A percentile compares a stretch with the other conserved stretches of the same genome.
Conservation (phyloP, 92 coral and sea anemone species). For the Bergia sp. region DNA sequence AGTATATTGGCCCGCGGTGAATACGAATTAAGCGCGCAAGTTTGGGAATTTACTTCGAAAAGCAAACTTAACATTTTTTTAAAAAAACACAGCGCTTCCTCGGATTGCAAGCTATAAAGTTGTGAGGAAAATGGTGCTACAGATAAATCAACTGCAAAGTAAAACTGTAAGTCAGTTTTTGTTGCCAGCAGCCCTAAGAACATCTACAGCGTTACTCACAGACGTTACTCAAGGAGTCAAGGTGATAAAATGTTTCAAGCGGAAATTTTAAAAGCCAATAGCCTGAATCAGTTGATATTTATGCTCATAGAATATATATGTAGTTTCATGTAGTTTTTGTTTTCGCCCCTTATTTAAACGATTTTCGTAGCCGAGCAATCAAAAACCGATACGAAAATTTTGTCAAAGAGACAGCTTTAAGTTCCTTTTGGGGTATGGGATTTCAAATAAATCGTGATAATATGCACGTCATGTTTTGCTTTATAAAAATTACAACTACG, state of each 20-base stretch:
- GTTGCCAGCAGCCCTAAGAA: not conserved
- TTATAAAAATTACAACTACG: not conserved
- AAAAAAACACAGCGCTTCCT: no score
- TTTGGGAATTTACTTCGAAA: not conserved
- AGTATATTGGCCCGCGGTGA: not conserved
- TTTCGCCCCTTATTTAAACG: not conserved
- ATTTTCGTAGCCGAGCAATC: not conserved
- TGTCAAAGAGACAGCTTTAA: not conserved
- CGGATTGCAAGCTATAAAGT: no score
- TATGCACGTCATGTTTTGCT: slow-evolving; percentile 17
- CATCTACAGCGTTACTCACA: not conserved
- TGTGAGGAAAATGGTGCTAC: not conserved
- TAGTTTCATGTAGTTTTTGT: not conserved
- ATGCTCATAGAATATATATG: no score
- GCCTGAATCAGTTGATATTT: not conserved
- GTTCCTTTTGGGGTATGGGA: not conserved
- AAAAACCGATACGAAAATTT: not conserved
- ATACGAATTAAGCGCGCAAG: no score
- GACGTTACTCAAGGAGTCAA: not conserved
- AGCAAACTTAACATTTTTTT: not conserved
- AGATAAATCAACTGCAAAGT: not conserved
- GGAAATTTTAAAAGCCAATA: not conserved
- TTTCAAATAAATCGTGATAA: not conserved
- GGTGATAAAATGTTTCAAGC: not conserved
- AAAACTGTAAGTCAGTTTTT: no score